Percentiles rank a stretch among this genome's conserved stretches.
Conservation (phyloP, 2,113 vertebrate species). For the Nibea albiflora region DNA sequence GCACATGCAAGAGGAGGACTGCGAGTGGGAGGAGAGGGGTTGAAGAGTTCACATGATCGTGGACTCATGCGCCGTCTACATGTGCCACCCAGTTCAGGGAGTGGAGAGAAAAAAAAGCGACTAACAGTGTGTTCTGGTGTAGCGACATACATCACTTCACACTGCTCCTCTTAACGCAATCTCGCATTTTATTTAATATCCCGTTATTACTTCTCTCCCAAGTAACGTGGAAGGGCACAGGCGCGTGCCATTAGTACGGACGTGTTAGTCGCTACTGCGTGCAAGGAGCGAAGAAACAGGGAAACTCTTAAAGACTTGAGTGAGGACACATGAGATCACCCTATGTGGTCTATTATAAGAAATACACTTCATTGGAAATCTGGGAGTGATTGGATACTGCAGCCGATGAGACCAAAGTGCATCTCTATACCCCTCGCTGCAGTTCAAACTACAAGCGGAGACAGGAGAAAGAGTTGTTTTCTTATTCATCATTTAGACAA, state of each 20-base stretch:
- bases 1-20: slow-evolving; percentile 1
- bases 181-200: not conserved
- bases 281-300: not conserved
- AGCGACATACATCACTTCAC: not conserved
- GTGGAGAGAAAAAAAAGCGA: slow-evolving; percentile 1
- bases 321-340: slow-evolving; percentile 17
- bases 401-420: not conserved
- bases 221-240: not conserved
- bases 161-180: not conserved
- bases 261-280: not conserved
- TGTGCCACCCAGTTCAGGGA: slow-evolving; percentile 17
- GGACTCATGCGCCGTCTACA: slow-evolving; percentile 28
- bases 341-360: slow-evolving; percentile 27
- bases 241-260: not conserved
- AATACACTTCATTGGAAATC: slow-evolving; percentile 20
- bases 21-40: slow-evolving; percentile 18
- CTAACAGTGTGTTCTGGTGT: slow-evolving; percentile 10
- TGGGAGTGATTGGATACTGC: slow-evolving; percentile 11
- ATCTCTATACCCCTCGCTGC: not conserved
- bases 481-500: not conserved
- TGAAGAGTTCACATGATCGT: slow-evolving; percentile 32
- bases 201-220: not conserved
- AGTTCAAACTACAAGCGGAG: not conserved
- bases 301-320: slow-evolving; percentile 10
- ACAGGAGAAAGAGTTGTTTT: not conserved